These are phyloP conservation scores for Arrhamphus sclerolepis DNA, from an alignment of 2,797 vertebrate species.

Conservation along the genomic window DNA sequence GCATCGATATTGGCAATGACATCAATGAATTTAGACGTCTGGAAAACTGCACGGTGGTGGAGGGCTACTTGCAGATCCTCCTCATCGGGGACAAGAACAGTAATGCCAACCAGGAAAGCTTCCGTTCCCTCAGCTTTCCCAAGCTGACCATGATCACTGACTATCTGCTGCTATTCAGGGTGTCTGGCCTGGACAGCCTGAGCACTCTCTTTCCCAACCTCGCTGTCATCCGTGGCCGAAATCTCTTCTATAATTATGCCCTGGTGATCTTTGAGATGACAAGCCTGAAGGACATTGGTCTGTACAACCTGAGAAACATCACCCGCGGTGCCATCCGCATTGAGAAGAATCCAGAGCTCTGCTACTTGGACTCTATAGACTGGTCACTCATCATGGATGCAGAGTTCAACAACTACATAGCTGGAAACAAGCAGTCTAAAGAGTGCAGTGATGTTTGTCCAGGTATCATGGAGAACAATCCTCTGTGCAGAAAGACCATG, in stretches of 20 bases:
- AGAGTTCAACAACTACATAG: conserved; percentile 94
- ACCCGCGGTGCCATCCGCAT: conserved; percentile 95
- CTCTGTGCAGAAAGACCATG: conserved; percentile 89
- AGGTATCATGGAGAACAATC: conserved; percentile 90
- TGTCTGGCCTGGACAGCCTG: conserved; percentile 95
- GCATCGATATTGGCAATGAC: conserved; percentile 95
- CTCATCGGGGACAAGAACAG: conserved; percentile 92
- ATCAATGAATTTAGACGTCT: conserved; percentile 90
- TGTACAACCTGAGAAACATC: conserved; percentile 94
- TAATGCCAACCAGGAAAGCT: conserved; percentile 85
- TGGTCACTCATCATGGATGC: conserved; percentile 97
- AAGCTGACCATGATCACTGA: conserved; percentile 97
- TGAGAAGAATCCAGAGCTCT: conserved; percentile 98
- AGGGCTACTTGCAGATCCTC: conserved; percentile 96
- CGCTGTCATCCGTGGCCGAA: conserved; percentile 93
- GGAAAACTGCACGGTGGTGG: conserved; percentile 97
- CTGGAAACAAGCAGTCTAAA: conserved; percentile 95
- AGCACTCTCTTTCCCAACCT: conserved; percentile 97
- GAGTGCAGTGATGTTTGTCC: conserved; percentile 97
- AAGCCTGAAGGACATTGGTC: conserved; percentile 95
- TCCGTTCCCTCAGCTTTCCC: conserved; percentile 92
- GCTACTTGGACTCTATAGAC: conserved; percentile 96
- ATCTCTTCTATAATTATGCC: conserved; percentile 98
- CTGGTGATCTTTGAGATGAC: conserved; percentile 99
- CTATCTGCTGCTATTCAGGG: conserved; percentile 95